These are phyloP conservation scores for Herminia tarsipennalis DNA, from an alignment of 2,888 invertebrate genomes.

Conservation along the genomic window DNA sequence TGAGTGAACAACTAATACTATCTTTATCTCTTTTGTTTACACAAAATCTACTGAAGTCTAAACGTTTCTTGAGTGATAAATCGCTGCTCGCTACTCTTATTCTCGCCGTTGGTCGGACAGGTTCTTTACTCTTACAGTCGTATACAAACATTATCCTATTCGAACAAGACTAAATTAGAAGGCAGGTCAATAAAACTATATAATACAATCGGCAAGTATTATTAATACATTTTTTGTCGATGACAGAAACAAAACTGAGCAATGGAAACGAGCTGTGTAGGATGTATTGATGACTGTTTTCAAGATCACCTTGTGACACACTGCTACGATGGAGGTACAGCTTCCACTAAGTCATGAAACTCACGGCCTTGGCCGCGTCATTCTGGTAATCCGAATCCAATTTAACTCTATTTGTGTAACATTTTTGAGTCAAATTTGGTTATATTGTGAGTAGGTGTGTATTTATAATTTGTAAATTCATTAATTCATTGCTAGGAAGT, in stretches of 20 bases:
- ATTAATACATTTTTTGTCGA: constrained; percentile 31
- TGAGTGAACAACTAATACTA: no score
- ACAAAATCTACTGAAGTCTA: no score
- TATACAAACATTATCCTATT: not conserved
- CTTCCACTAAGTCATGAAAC: not conserved
- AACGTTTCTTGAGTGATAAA: no score
- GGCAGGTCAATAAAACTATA: constrained; percentile 38
- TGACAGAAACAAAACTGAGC: constrained; percentile 28
- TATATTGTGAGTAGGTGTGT: constrained; percentile 3
- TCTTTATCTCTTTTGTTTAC: no score
- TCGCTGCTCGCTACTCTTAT: no score
- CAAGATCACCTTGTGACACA: constrained; percentile 42
- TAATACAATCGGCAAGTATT: constrained; percentile 10
- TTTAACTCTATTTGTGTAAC: not conserved
- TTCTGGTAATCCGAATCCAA: not conserved
- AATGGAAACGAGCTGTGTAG: constrained; percentile 31
- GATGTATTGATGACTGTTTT: constrained; percentile 39
- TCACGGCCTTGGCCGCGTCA: no score
- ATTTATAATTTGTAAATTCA: not conserved
- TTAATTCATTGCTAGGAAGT: not conserved
- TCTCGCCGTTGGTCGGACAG: no score
- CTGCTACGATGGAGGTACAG: constrained; percentile 12
- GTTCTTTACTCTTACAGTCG: no score
- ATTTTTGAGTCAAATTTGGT: not conserved
- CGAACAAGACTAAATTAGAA: not conserved